Conservation (phyloP, 2,888 invertebrate species). For the Proisotoma minuta region DNA sequence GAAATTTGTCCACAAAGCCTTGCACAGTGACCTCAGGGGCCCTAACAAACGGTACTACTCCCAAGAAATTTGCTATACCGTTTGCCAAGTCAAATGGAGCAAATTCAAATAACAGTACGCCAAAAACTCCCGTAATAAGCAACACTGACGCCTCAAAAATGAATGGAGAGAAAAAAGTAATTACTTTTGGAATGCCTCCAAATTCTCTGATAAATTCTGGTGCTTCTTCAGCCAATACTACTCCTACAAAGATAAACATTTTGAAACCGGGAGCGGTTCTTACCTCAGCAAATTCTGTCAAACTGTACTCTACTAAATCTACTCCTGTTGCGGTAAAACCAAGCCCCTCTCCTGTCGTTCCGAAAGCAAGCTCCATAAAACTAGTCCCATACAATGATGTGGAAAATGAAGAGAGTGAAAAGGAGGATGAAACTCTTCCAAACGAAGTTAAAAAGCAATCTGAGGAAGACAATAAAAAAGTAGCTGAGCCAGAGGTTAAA, state of each 20-base stretch:
- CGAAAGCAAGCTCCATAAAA: constrained; percentile 5
- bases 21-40: constrained; percentile 6
- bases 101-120: background rate
- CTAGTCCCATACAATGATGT: constrained; percentile 32
- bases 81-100: constrained; percentile 3
- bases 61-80: constrained; percentile 11
- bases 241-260: constrained; percentile 25
- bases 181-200: constrained; percentile 22
- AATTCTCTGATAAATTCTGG: background rate
- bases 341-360: background rate
- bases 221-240: background rate
- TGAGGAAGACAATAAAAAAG: background rate
- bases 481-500: background rate
- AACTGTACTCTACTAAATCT: background rate
- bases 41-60: constrained; percentile 3
- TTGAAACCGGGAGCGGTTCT: constrained; percentile 24
- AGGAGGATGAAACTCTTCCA: too few relatives aligned
- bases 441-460: background rate
- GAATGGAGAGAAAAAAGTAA: constrained; percentile 15
- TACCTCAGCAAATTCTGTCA: constrained; percentile 17
- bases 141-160: constrained; percentile 1
- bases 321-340: background rate
- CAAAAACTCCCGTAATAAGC: background rate
- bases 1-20: constrained; percentile 7
- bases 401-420: constrained; percentile 30